Base-by-base conservation (phyloP, 2,113 vertebrate species). In the Carassius gibelio region DNA sequence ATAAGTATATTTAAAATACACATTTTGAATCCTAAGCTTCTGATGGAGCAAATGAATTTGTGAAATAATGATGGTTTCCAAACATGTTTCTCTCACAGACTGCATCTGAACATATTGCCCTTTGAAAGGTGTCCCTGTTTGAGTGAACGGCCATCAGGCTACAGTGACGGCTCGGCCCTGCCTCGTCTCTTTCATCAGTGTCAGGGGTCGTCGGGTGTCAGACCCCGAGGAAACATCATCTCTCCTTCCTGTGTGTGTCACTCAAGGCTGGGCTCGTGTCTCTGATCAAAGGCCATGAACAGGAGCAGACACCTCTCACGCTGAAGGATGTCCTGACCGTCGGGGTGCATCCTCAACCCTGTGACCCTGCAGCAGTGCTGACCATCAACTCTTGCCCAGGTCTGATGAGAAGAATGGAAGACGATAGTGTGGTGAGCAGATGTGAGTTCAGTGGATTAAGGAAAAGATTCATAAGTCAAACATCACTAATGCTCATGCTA, bases 251-350 rank as follows among this genome's bases (percentile, higher is more conserved):
- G 59, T 66, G 23, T 6, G 3, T 45, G 62, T 68, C 79, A 50
- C 15, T 52, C 48, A 10, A 36, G 61, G n/a, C 45, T 45, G 0
- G 10, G 42, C 26, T 34, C 45, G 64, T 52, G 79, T 52, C 26
- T 69, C 50, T 76, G 45, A 81, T 81, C 62, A 69, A 81, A n/a
- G 80, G 79, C 79, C 79, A 50, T 3, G 3, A 34, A 19, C 8
- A 21, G 61, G 42, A 66, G 14, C 64, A 23, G 23, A 23, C 74
- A 17, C 23, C 11, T 48, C 13, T 55, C 74, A 8, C 3, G 8
- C 75, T 57, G 75, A 34, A 57, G 75, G 75, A 77, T 38, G 30
- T 50, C 45, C 45, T n/a, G 52, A n/a, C 1, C 1, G 19, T 30
- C 21, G 75, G 55, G 30, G 52, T 81, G 78, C 38, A 81, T 59